Percentiles rank a stretch among this genome's conserved stretches.
Evolutionary conservation across 2,888 invertebrate species (phyloP).

Genomic region (Hyppa rectilinea): DNA sequence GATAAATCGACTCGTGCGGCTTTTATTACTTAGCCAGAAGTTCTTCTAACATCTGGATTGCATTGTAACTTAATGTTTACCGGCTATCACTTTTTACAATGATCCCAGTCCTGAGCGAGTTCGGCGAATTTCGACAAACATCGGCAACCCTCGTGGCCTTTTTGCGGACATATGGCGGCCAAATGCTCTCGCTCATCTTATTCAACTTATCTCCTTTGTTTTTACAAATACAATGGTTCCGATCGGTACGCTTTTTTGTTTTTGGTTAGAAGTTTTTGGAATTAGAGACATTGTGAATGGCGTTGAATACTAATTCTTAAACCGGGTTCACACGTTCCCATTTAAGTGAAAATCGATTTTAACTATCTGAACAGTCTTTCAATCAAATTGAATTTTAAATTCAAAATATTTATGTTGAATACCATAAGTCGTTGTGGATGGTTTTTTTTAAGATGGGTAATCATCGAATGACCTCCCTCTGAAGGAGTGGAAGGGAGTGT

Average conservation of each 20-base stretch:
- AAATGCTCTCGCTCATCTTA: slow-evolving; percentile 81
- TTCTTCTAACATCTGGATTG: slow-evolving; percentile 55
- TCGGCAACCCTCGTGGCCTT: slow-evolving; percentile 73
- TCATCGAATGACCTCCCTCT: too few relatives aligned
- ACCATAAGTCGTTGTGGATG: too few relatives aligned
- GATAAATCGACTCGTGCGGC: too few relatives aligned
- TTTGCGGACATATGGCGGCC: slow-evolving; percentile 84
- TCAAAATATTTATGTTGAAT: too few relatives aligned
- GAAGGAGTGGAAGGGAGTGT: too few relatives aligned
- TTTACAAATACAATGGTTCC: slow-evolving; percentile 54
- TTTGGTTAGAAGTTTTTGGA: slow-evolving; percentile 50
- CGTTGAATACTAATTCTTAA: slow-evolving; percentile 32
- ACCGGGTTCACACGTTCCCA: too few relatives aligned
- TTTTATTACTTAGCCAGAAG: too few relatives aligned
- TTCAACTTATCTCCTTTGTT: slow-evolving; percentile 63
- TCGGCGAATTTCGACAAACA: slow-evolving; percentile 73
- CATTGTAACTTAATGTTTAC: slow-evolving; percentile 27
- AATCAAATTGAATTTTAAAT: too few relatives aligned
- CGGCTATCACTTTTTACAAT: slow-evolving; percentile 11
- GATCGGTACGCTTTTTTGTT: slow-evolving; percentile 44
- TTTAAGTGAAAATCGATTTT: too few relatives aligned
- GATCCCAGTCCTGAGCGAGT: slow-evolving; percentile 43
- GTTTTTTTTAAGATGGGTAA: too few relatives aligned
- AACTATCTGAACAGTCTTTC: too few relatives aligned
- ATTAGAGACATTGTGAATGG: slow-evolving; percentile 33